Evolutionary conservation across 2,888 invertebrate genomes (phyloP).

Genomic region (Itoplectis maculator): DNA sequence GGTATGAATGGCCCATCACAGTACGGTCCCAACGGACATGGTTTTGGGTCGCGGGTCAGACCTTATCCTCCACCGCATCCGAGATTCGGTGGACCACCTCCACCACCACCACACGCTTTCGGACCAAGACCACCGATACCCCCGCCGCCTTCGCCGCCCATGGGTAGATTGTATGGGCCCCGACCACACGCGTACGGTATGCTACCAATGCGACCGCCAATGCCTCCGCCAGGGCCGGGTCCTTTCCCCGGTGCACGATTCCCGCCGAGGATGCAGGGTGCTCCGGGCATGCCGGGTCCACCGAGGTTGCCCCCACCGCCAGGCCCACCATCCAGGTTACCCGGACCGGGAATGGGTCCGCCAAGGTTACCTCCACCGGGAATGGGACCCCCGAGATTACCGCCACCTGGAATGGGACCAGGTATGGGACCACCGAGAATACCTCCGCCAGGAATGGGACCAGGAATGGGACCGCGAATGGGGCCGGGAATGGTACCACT

Average conservation of each 20-base stretch:
- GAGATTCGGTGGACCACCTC: constrained; percentile 69
- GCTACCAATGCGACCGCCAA: constrained; percentile 57
- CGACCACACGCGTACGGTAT: constrained; percentile 67
- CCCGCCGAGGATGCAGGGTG: constrained; percentile 64
- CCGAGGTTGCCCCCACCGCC: constrained; percentile 61
- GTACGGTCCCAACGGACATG: constrained; percentile 68
- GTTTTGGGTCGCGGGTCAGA: constrained; percentile 73
- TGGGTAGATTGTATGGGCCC: constrained; percentile 57
- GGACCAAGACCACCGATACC: constrained; percentile 69
- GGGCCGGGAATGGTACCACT: constrained; percentile 40
- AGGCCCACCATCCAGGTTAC: constrained; percentile 68
- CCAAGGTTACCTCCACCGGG: constrained; percentile 63
- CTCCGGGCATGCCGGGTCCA: constrained; percentile 64
- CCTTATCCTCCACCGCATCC: constrained; percentile 69
- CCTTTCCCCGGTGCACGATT: constrained; percentile 66
- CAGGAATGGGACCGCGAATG: constrained; percentile 29
- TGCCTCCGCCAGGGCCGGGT: constrained; percentile 38
- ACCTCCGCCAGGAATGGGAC: constrained; percentile 44
- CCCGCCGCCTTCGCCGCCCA: constrained; percentile 67
- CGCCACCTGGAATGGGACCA: constrained; percentile 48
- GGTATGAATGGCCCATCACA: constrained; percentile 70
- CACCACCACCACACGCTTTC: constrained; percentile 60
- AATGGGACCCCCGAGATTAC: constrained; percentile 66
- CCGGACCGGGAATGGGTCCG: constrained; percentile 66
- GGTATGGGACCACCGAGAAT: constrained; percentile 31